Evolutionary conservation across 2,888 invertebrate species (phyloP), one percentile per base, ranked within the genome.

Genomic region (Melinaea menophilus): DNA sequence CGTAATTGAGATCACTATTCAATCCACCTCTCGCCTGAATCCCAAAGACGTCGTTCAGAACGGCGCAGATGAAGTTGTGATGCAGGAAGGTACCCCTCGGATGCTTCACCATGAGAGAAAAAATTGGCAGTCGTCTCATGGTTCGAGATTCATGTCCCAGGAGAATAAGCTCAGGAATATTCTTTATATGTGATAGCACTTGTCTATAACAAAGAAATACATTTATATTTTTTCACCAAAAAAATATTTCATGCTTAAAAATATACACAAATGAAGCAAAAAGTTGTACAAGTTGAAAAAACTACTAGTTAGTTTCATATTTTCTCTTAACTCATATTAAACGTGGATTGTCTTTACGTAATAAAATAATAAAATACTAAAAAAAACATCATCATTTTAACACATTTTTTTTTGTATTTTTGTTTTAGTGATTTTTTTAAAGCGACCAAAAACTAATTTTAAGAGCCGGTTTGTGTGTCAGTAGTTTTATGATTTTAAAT

Each of bases 1-100:
- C 96, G 78, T 97, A 97, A 61, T 95, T 94, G 60, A 96, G 94
- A 56, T 96, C 95, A 82, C 97, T 97, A 13, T 94, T 94, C 74
- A 95, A 93, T 0, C 95, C 96, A 0, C 95, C 95, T 67, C 95
- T 91, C 0, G 95, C 95, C 85, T 97, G 97, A 61, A 98, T 96
- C 0, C 98, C 98, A 80, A 97, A 98, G 35, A 98, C 94, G 77
- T 98, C 97, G 78, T 97, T 98, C 55, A 98, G 91, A 31, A 98
- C 92, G 9, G 96, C 95, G 72, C 95, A 95, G 9, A 98, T 94
- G 87, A 95, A 94, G 85, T 97, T 97, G 83, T 97, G 96, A 81
- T 98, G 98, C 2, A 97, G 92, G 80, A 95, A 97, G 12, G 95
- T 94, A 45, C 96, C 95, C 48, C 95, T 88, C 0, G 95, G 94